A percentile compares a stretch with the other conserved stretches of the same genome.
Conservation (phyloP, 2,797 vertebrate species). For the Lagocephalus sceleratus region DNA sequence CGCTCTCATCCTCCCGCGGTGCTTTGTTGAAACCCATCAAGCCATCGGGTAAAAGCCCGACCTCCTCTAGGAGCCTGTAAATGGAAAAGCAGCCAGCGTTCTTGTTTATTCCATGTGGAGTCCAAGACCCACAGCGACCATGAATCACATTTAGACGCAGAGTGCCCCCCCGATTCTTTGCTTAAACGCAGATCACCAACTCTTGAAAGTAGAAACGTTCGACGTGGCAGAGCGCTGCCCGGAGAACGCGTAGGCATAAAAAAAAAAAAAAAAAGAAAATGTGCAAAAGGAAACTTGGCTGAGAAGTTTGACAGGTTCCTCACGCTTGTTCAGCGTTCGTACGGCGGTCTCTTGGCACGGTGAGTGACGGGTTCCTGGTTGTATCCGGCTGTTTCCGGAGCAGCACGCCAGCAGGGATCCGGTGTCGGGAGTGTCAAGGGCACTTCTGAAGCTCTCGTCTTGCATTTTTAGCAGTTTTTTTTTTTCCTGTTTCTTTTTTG, state of each 20-base stretch:
- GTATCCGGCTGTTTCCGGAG: constrained; percentile 14
- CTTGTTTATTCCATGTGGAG: not conserved
- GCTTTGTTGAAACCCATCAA: too few relatives aligned
- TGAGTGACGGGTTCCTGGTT: constrained; percentile 19
- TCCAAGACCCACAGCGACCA: too few relatives aligned
- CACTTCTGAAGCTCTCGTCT: constrained; percentile 48
- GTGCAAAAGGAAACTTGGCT: constrained; percentile 6
- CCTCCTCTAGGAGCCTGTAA: too few relatives aligned
- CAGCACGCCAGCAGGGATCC: constrained; percentile 17
- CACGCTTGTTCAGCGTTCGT: constrained; percentile 13
- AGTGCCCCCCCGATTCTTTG: too few relatives aligned
- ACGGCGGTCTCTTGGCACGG: constrained; percentile 42
- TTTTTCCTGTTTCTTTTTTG: too few relatives aligned
- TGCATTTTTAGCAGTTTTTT: constrained; percentile 10
- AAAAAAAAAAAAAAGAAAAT: not conserved
- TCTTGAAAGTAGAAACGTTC: not conserved
- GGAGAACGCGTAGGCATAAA: not conserved
- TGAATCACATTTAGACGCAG: too few relatives aligned
- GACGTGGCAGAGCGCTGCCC: constrained; percentile 4
- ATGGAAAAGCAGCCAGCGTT: not conserved
- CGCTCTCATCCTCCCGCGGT: too few relatives aligned
- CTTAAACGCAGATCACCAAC: too few relatives aligned
- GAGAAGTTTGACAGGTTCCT: constrained; percentile 3
- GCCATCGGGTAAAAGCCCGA: too few relatives aligned
- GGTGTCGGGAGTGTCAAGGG: constrained; percentile 47